Base-by-base conservation (phyloP, 2,797 vertebrate species). In the Darevskia mixta region DNA sequence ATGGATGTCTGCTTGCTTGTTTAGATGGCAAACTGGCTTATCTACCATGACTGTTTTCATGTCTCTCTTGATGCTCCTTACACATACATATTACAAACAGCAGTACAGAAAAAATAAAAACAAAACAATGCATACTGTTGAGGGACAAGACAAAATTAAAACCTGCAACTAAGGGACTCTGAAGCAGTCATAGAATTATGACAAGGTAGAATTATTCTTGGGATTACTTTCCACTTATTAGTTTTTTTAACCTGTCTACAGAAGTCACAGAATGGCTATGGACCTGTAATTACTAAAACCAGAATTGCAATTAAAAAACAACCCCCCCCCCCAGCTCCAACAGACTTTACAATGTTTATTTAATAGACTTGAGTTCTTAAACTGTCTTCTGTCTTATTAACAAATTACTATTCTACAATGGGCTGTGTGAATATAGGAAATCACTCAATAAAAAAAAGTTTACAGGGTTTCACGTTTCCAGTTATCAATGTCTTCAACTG, bases 231-330 rank as follows among this genome's bases (percentile, higher is more conserved):
- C 8, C 0, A 66, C 38, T 87, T 69, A 81, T 67, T 0, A 72
- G 10, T 66, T 82, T 90, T 49, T 80, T 3, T 87, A 89, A 72
- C 25, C 38, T 79, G 41, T 82, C 69, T 2, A 77, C 41, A 88
- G 69, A 84, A 77, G n/a, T 17, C 35, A 69, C 15, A 35, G 35
- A 87, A 92, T 75, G 71, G 49, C n/a, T 85, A 7, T 0, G 18
- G 29, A 43, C 90, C 3, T n/a, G 49, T 35, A 35, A 35, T 35
- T 35, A 35, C 35, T 35, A 35, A 35, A 35, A 35, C 35, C 35
- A 35, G 35, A 92, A 92, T 5, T 41, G 8, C 92, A 94, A 71
- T 55, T 86, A 91, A 87, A n/a, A 55, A 17, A 20, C 73, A 32
- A 83, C 35, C 2, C 35, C 77, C 43, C 61, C 45, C 81, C 43